Percentiles rank a stretch among this genome's conserved stretches.
phyloP scores from a whole-genome alignment of 2,888 invertebrate species.

The Alloscopus bannaensis region DNA sequence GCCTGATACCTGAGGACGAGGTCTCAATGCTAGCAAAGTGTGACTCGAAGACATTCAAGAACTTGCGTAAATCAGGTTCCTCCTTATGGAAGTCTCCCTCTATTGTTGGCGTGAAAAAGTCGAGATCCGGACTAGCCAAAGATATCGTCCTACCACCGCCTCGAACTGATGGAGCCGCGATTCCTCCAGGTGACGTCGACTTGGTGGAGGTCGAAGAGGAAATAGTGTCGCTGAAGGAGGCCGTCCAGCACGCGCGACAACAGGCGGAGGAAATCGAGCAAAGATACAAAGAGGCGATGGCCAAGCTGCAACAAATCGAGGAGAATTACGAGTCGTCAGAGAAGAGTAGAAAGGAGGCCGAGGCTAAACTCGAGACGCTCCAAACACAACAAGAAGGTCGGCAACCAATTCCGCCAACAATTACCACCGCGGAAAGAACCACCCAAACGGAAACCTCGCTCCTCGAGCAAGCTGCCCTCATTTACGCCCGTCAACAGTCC shows the following conservation, averaged over 20 bases:
- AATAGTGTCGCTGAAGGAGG: slow-evolving; percentile 70
- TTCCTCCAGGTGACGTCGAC: slow-evolving; percentile 80
- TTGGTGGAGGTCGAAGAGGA: slow-evolving; percentile 73
- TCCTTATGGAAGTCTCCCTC: slow-evolving; percentile 72
- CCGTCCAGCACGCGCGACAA: slow-evolving; percentile 76
- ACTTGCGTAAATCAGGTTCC: slow-evolving; percentile 70
- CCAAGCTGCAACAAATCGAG: slow-evolving; percentile 74
- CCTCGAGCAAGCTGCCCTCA: slow-evolving; percentile 57
- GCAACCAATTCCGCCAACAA: slow-evolving; percentile 65
- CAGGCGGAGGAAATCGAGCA: slow-evolving; percentile 86
- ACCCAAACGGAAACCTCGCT: slow-evolving; percentile 72
- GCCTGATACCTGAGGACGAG: slow-evolving; percentile 70
- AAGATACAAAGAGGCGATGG: slow-evolving; percentile 78
- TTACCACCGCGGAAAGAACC: slow-evolving; percentile 69
- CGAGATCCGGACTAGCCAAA: slow-evolving; percentile 69
- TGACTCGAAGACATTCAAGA: slow-evolving; percentile 67
- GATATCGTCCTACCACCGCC: slow-evolving; percentile 25
- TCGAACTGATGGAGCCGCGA: slow-evolving; percentile 77
- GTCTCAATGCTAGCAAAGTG: slow-evolving; percentile 65
- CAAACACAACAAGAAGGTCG: slow-evolving; percentile 76
- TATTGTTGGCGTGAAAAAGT: slow-evolving; percentile 70
- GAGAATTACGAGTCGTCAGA: slow-evolving; percentile 82
- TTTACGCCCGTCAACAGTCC: slow-evolving; percentile 66
- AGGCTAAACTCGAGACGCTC: slow-evolving; percentile 85
- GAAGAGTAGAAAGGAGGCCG: slow-evolving; percentile 85